These are phyloP conservation scores for Tetragonisca angustula DNA, from an alignment of 2,888 invertebrate species.

Conservation along the genomic window DNA sequence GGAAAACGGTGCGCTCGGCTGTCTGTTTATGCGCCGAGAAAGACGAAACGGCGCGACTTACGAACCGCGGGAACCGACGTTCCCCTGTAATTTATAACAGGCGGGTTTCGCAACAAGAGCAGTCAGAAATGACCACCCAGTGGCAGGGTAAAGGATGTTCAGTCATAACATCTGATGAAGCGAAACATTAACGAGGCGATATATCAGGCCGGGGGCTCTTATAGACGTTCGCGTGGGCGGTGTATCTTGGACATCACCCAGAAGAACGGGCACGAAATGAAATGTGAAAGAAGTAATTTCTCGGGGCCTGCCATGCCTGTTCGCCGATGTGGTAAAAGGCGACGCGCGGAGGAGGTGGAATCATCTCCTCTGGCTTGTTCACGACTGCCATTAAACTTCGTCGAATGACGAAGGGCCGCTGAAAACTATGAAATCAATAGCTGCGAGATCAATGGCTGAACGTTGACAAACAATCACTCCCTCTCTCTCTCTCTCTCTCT, in stretches of 20 bases:
- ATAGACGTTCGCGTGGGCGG: slow-evolving; percentile 72
- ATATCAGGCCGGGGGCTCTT: slow-evolving; percentile 75
- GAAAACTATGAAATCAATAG: slow-evolving; percentile 55
- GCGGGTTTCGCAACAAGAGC: slow-evolving; percentile 79
- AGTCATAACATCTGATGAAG: slow-evolving; percentile 82
- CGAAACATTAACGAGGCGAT: slow-evolving; percentile 82
- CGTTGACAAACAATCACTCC: slow-evolving; percentile 14
- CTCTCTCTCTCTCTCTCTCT: too few relatives aligned
- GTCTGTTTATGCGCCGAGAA: slow-evolving; percentile 50
- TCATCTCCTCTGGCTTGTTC: slow-evolving; percentile 37
- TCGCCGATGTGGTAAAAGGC: slow-evolving; percentile 51
- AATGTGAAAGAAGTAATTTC: slow-evolving; percentile 78
- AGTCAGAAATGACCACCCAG: slow-evolving; percentile 81
- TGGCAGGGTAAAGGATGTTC: slow-evolving; percentile 81
- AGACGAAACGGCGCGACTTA: slow-evolving; percentile 66
- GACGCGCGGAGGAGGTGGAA: not conserved
- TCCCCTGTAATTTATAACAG: slow-evolving; percentile 76
- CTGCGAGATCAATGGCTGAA: not conserved
- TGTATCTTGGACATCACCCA: slow-evolving; percentile 78
- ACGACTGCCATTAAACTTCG: slow-evolving; percentile 49
- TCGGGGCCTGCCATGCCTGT: slow-evolving; percentile 65
- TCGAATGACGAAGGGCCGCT: slow-evolving; percentile 37
- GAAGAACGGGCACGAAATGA: slow-evolving; percentile 72
- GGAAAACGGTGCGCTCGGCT: too few relatives aligned
- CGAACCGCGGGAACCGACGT: slow-evolving; percentile 57